These are phyloP conservation scores for Siphonodentalium dalli DNA, from an alignment of 2,888 invertebrate genomes.

Conservation along the genomic window DNA sequence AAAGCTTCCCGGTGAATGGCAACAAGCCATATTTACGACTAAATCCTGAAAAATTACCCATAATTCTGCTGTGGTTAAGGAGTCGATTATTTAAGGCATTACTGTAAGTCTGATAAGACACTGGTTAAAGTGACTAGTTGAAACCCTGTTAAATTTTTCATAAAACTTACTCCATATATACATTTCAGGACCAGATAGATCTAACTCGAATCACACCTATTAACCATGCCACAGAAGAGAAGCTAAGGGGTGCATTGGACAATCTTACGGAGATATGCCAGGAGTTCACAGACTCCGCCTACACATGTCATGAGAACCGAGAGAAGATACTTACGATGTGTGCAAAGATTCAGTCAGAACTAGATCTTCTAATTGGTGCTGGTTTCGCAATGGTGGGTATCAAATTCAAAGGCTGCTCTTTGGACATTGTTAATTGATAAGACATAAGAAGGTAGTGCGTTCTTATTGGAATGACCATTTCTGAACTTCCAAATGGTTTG, in stretches of 20 bases:
- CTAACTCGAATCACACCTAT: constrained; percentile 83
- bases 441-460: not conserved
- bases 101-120: too few species aligned
- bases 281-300: constrained; percentile 99
- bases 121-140: too few species aligned
- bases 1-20: too few species aligned
- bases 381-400: constrained; percentile 79
- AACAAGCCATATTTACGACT: too few species aligned
- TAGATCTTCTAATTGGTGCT: constrained; percentile 86
- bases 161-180: too few species aligned
- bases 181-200: constrained; percentile 76
- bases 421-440: not conserved
- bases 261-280: constrained; percentile 84
- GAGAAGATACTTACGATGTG: constrained; percentile 86
- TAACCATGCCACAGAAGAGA: constrained; percentile 75
- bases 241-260: constrained; percentile 85
- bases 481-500: too few species aligned
- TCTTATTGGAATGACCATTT: too few species aligned
- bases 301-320: constrained; percentile 95
- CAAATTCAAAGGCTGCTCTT: not conserved
- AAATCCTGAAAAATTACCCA: too few species aligned
- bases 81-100: too few species aligned
- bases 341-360: constrained; percentile 88
- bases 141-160: too few species aligned
- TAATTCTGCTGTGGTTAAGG: too few species aligned